Evolutionary conservation across 2,113 vertebrate genomes (phyloP).

Genomic region (Otis tarda): DNA sequence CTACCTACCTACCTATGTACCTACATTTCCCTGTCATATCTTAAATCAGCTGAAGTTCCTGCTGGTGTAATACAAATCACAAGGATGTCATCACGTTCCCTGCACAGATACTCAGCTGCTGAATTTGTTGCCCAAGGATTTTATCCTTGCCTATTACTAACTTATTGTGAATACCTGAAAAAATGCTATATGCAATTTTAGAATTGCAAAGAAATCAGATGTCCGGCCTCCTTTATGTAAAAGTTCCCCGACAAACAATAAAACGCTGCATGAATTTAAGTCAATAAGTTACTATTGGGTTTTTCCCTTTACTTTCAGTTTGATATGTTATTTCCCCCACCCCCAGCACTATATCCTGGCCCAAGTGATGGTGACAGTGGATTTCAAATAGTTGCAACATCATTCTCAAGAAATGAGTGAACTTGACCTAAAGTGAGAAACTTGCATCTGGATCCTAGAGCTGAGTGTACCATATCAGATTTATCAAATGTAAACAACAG

Average conservation of each 20-base stretch:
- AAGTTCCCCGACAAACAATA: not conserved
- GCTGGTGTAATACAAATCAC: not conserved
- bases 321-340: not conserved
- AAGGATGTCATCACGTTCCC: not conserved
- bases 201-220: not conserved
- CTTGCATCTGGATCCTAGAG: not conserved
- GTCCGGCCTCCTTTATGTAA: not conserved
- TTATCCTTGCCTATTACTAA: not conserved
- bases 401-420: not conserved
- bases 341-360: not conserved
- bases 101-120: not conserved
- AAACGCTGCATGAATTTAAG: not conserved
- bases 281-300: not conserved
- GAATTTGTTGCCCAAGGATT: not conserved
- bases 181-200: not conserved
- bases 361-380: not conserved
- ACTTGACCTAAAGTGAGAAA: not conserved
- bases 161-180: not conserved
- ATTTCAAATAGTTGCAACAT: not conserved
- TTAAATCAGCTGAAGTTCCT: not conserved
- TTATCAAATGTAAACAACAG: not conserved
- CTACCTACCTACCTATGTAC: not conserved
- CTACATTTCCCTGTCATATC: not conserved
- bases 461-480: not conserved
- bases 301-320: slow-evolving; percentile 51